Evolutionary conservation across 2,888 invertebrate genomes (phyloP).

Genomic region (Phragmatobia fuliginosa): DNA sequence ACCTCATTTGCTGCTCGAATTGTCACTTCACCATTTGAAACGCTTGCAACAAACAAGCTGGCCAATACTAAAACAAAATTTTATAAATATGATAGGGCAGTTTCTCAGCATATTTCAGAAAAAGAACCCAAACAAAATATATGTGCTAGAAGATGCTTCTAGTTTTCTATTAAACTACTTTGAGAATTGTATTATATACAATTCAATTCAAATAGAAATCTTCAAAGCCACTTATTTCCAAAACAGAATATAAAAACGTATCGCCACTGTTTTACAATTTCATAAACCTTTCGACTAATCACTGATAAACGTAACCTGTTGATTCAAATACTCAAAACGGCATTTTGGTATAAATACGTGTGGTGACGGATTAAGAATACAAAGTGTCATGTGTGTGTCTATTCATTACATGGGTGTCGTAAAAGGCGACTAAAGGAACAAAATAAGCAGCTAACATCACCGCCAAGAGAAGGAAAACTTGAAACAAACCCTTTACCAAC

Average conservation of each 20-base stretch:
- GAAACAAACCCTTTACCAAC: too few species aligned
- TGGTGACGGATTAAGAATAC: too few species aligned
- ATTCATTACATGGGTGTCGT: not conserved
- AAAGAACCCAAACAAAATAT: not conserved
- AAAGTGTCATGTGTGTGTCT: too few species aligned
- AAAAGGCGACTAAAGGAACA: too few species aligned
- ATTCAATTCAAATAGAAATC: not conserved
- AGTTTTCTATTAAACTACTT: not conserved
- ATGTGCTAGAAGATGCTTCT: not conserved
- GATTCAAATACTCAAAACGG: not conserved
- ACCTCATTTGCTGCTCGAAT: constrained; percentile 49
- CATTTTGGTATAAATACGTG: not conserved
- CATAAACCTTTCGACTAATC: not conserved
- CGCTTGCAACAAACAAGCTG: constrained; percentile 56
- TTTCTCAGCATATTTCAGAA: not conserved
- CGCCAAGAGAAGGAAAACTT: too few species aligned
- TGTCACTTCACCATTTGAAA: constrained; percentile 53
- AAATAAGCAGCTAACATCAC: too few species aligned
- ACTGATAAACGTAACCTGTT: not conserved
- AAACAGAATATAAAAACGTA: not conserved
- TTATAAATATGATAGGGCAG: not conserved
- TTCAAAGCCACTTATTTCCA: not conserved
- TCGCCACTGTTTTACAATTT: not conserved
- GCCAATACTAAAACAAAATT: constrained; percentile 54
- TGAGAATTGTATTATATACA: too few species aligned